Conservation (phyloP, 2,797 vertebrate genomes). For the Pteropus rufus region DNA sequence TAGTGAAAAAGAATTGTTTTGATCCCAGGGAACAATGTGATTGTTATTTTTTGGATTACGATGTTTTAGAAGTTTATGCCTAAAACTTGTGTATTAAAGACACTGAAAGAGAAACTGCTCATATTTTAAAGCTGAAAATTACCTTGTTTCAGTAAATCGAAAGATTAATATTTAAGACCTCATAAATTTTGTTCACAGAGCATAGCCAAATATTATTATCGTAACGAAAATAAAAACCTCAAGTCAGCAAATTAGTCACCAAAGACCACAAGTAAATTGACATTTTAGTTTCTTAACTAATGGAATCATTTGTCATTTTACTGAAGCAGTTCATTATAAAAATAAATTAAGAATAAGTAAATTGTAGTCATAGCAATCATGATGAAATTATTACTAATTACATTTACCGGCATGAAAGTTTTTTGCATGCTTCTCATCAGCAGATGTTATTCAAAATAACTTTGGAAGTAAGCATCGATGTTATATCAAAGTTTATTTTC, state of each 20-base stretch:
- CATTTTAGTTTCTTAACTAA: conserved; percentile 74
- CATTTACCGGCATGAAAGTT: conserved; percentile 62
- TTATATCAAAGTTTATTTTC: background rate
- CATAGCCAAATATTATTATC: conserved; percentile 60
- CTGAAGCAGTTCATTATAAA: conserved; percentile 74
- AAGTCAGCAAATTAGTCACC: conserved; percentile 70
- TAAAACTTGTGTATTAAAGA: conserved; percentile 45
- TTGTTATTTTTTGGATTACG: conserved; percentile 69
- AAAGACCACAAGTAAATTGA: conserved; percentile 67
- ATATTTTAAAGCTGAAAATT: conserved; percentile 66
- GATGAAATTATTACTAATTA: conserved; percentile 73
- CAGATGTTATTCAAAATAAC: conserved; percentile 64
- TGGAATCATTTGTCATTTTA: conserved; percentile 70
- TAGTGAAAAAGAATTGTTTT: conserved; percentile 46
- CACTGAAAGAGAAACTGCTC: conserved; percentile 44
- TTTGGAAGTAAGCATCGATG: conserved; percentile 45
- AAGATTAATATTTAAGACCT: conserved; percentile 71
- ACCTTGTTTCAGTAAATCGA: conserved; percentile 53
- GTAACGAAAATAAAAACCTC: conserved; percentile 73
- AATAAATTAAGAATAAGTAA: conserved; percentile 78
- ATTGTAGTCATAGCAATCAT: conserved; percentile 64
- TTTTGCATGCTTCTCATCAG: conserved; percentile 61
- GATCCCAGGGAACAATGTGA: conserved; percentile 62
- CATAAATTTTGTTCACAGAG: conserved; percentile 67
- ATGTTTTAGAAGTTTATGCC: conserved; percentile 62